A percentile compares a stretch with the other conserved stretches of the same genome.
Evolutionary conservation across 2,797 vertebrate species (phyloP).

Genomic region (Acipenser ruthenus): DNA sequence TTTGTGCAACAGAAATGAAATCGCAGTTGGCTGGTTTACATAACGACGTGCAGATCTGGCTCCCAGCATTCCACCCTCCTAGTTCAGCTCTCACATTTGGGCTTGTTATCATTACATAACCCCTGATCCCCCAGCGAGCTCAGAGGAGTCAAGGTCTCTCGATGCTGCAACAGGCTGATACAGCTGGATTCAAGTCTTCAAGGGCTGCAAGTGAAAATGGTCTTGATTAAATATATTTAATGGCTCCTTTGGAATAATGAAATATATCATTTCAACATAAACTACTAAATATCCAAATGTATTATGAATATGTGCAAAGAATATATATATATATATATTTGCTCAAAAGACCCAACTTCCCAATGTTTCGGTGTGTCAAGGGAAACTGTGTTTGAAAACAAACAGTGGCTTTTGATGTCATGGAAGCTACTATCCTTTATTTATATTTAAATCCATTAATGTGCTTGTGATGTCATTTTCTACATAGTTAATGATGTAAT

Average conservation of each 20-base stretch:
- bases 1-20: slow-evolving; percentile 3
- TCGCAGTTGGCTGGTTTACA: slow-evolving; percentile 1
- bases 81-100: background rate
- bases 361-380: too few relatives aligned
- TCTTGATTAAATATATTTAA: background rate
- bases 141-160: background rate
- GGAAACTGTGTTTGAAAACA: too few relatives aligned
- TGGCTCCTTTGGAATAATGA: slow-evolving; percentile 1
- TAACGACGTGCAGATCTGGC: background rate
- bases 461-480: too few relatives aligned
- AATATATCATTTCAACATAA: background rate
- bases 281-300: background rate
- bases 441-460: too few relatives aligned
- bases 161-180: slow-evolving; percentile 4
- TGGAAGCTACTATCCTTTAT: too few relatives aligned
- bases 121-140: slow-evolving; percentile 1
- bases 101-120: background rate
- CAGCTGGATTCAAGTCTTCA: background rate
- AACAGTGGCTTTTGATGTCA: too few relatives aligned
- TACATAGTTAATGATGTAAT: too few relatives aligned
- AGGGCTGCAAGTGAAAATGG: too few relatives aligned
- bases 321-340: background rate
- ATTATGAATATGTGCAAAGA: background rate
- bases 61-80: background rate
- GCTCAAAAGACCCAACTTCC: too few relatives aligned